Evolutionary conservation across 2,888 invertebrate species (phyloP), one percentile per base, ranked within the genome.

Genomic region (Ganaspis brasiliensis): DNA sequence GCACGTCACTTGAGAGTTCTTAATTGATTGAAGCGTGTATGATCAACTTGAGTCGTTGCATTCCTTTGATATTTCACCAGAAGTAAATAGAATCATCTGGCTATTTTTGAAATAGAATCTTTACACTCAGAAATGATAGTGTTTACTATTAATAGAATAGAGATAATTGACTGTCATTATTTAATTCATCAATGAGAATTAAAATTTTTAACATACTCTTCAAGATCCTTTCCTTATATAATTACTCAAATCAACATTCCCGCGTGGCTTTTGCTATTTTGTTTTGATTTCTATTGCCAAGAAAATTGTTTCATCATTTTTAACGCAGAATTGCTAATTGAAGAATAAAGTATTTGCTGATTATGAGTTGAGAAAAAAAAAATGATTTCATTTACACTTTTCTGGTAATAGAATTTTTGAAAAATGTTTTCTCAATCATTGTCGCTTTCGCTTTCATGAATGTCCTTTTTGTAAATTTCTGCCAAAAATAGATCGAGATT

Each of bases 401-500:
- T 40, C 14, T 45, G 45, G 14, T 40, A 24, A 40, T 9, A 21
- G 14, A n/a, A 63, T 14, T 8, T 63, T 0, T 10, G 19, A 14
- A 9, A 24, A 24, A 24, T 16, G n/a, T 21, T 2, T n/a, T 40
- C 74, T 79, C 63, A 78, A 77, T 84, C 63, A 78, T 78, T 84
- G 79, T 79, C 72, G 84, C 84, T 84, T 84, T 21, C 31, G 83
- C 83, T 84, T 82, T 45, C 70, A 83, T 72, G 79, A 74, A 74
- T 71, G 55, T 79, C 72, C 74, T 63, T 78, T 77, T 79, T 82
- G 79, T 77, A 72, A 79, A 67, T 67, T 80, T 82, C 73, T 81
- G 78, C 79, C 78, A 81, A 82, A 85, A 85, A 87, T 89, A 91
- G 91, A 88, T 77, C 92, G 88, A 87, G 89, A 89, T 77, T 93